These are phyloP conservation scores for Drosophila lowei DNA, from an alignment of 1,140 invertebrate genomes.

Conservation along the genomic window DNA sequence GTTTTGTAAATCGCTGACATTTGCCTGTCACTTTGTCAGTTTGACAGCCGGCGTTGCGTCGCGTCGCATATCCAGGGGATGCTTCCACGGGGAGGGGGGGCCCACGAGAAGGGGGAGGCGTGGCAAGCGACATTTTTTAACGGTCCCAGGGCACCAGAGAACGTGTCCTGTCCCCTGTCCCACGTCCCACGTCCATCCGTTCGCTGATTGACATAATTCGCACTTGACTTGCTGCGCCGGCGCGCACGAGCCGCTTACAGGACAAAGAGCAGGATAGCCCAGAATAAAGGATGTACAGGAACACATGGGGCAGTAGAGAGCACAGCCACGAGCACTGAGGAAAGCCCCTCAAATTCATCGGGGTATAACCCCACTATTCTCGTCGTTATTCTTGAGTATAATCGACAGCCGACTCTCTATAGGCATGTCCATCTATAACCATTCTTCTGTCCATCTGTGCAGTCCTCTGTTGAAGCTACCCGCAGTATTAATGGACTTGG, in stretches of 20 bases:
- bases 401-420: too few relatives aligned
- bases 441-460: too few relatives aligned
- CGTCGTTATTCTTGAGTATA: too few relatives aligned
- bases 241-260: conserved; percentile 21
- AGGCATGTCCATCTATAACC: too few relatives aligned
- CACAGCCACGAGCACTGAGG: not conserved
- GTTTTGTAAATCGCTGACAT: conserved; percentile 74
- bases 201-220: conserved; percentile 72
- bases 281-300: not conserved
- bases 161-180: conserved; percentile 5
- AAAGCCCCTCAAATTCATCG: too few relatives aligned
- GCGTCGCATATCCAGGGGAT: too few relatives aligned
- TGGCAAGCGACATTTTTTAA: conserved; percentile 54
- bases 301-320: not conserved
- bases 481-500: too few relatives aligned
- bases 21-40: conserved; percentile 74
- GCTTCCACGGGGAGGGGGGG: not conserved
- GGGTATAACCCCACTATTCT: too few relatives aligned
- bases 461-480: too few relatives aligned
- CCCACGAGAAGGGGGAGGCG: conserved; percentile 12
- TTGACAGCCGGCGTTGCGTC: not conserved
- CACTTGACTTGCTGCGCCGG: conserved; percentile 75
- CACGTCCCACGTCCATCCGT: conserved; percentile 1
- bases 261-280: not conserved
- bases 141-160: conserved; percentile 29